These are phyloP conservation scores for Elanoides forficatus DNA, from an alignment of 2,113 vertebrate species.

Conservation along the genomic window DNA sequence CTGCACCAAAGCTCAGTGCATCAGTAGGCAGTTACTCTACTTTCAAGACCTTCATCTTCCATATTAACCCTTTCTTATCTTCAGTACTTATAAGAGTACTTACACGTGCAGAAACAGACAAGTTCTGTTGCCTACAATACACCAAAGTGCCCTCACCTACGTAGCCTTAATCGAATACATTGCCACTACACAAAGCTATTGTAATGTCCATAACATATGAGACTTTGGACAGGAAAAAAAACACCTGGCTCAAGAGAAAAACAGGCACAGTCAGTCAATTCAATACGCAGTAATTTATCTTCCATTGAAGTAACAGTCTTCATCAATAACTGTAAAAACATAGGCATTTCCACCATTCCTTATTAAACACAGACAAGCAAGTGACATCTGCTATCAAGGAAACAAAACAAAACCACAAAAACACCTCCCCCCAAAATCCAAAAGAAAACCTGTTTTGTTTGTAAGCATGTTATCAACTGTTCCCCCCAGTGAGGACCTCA, in stretches of 20 bases:
- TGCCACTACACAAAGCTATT: background rate
- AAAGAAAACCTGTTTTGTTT: background rate
- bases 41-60: background rate
- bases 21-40: background rate
- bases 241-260: background rate
- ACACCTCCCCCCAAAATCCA: background rate
- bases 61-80: background rate
- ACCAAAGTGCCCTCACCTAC: background rate
- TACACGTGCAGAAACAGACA: background rate
- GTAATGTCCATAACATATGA: background rate
- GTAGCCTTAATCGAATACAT: background rate
- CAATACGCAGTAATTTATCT: background rate
- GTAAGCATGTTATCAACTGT: background rate
- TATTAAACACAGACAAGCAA: background rate
- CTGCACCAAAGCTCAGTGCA: background rate
- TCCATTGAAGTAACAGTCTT: background rate
- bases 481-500: background rate
- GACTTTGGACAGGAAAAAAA: background rate
- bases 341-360: background rate
- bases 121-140: background rate
- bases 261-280: background rate
- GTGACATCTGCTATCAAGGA: background rate
- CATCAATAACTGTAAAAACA: background rate
- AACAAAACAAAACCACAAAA: background rate
- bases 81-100: background rate